Conservation (phyloP, 2,888 invertebrate species). For the Lasioglossum marginatum region DNA sequence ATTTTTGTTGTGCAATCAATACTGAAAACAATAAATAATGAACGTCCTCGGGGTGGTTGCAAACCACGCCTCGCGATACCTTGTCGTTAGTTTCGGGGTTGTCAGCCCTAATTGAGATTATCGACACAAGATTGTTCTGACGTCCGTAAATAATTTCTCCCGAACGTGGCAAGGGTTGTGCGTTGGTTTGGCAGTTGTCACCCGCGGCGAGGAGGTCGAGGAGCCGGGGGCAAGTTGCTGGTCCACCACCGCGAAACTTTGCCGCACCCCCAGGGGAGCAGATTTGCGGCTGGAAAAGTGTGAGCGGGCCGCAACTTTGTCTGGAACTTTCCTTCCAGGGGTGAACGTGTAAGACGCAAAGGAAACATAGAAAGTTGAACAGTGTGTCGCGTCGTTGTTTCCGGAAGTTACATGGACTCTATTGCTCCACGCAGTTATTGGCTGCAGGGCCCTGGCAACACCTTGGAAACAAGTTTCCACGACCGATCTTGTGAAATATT, state of each 20-base stretch:
- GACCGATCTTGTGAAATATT: conserved; percentile 3
- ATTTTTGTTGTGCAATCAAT: background rate
- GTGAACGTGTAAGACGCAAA: conserved; percentile 37
- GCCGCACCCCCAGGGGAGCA: conserved; percentile 49
- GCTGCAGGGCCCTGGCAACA: conserved; percentile 24
- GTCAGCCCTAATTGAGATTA: conserved; percentile 2
- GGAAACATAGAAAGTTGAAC: conserved; percentile 29
- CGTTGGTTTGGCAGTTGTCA: conserved; percentile 30
- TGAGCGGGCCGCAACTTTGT: conserved; percentile 46
- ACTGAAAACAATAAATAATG: background rate
- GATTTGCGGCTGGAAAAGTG: conserved; percentile 63
- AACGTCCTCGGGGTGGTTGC: background rate
- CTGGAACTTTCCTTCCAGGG: conserved; percentile 57
- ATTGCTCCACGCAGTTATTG: conserved; percentile 35
- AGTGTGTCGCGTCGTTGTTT: conserved; percentile 64
- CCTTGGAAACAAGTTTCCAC: conserved; percentile 25
- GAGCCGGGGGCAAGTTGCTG: background rate
- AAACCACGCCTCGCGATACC: background rate
- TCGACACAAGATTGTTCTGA: conserved; percentile 45
- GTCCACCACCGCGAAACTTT: conserved; percentile 57
- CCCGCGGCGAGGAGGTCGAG: conserved; percentile 3
- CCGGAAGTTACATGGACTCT: conserved; percentile 58
- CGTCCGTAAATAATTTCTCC: conserved; percentile 66
- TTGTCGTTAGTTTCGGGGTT: background rate
- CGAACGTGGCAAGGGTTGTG: conserved; percentile 5